These are phyloP conservation scores for Prostheceraeus crozeri DNA, from an alignment of 2,888 invertebrate genomes.

Conservation along the genomic window DNA sequence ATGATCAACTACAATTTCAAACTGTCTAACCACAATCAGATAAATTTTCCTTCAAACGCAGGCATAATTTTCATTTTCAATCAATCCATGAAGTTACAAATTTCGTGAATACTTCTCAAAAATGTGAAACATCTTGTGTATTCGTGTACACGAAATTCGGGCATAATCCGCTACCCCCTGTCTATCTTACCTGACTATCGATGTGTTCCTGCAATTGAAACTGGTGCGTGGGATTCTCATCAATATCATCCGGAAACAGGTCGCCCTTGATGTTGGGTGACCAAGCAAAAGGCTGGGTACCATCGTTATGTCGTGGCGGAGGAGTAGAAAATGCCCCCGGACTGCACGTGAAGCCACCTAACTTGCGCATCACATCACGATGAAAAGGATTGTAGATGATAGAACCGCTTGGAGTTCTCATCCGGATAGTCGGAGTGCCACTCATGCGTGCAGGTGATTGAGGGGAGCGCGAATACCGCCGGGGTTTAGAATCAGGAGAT, in stretches of 20 bases:
- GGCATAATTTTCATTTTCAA: no score
- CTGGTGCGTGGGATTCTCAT: conserved; percentile 6
- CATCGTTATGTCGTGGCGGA: neutral
- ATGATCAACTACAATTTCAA: no score
- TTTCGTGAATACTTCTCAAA: no score
- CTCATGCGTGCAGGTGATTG: neutral
- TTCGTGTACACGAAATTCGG: neutral
- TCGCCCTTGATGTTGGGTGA: neutral
- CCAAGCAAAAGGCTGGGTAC: no score
- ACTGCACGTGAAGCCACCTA: conserved; percentile 12
- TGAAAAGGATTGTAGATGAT: conserved; percentile 16
- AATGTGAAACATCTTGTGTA: no score
- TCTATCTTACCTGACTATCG: conserved; percentile 12
- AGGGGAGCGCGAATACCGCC: no score
- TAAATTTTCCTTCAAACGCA: no score
- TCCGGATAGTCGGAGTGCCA: conserved; percentile 1
- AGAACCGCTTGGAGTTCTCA: neutral
- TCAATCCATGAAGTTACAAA: no score
- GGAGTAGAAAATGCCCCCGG: neutral
- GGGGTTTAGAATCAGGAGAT: no score
- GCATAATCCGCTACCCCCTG: no score
- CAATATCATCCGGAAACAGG: conserved; percentile 21
- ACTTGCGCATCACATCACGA: neutral
- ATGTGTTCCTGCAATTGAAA: conserved; percentile 14
- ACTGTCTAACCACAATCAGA: no score